These are phyloP conservation scores for Tortricodes alternella DNA, from an alignment of 2,888 invertebrate genomes.

Conservation along the genomic window DNA sequence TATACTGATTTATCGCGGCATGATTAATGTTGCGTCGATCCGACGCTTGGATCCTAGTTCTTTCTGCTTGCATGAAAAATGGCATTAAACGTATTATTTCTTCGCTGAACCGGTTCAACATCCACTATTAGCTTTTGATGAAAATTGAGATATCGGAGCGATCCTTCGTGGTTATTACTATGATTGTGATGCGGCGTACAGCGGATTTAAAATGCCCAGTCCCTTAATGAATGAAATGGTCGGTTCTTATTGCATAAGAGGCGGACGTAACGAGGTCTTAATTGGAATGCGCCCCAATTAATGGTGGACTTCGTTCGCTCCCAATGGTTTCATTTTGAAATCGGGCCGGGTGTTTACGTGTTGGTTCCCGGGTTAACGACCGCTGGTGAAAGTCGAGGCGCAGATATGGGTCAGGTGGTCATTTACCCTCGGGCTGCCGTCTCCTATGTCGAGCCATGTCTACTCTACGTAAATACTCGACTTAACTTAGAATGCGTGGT, in stretches of 20 bases:
- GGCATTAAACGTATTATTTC: slow-evolving; percentile 5
- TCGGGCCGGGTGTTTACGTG: slow-evolving; percentile 70
- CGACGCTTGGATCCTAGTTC: slow-evolving; percentile 10
- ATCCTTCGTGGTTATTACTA: neutral
- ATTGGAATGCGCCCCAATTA: slow-evolving; percentile 81
- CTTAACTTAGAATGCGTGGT: neutral
- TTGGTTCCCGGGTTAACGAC: slow-evolving; percentile 77
- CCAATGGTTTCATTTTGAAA: slow-evolving; percentile 69
- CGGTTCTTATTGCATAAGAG: slow-evolving; percentile 75
- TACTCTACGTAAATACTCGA: slow-evolving; percentile 18
- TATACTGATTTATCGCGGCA: slow-evolving; percentile 30
- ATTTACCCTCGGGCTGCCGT: slow-evolving; percentile 73
- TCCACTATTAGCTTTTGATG: neutral
- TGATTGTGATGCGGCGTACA: neutral
- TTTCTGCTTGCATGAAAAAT: slow-evolving; percentile 26
- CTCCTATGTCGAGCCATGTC: slow-evolving; percentile 28
- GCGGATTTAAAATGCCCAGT: slow-evolving; percentile 4
- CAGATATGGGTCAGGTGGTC: slow-evolving; percentile 79
- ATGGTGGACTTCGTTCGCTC: slow-evolving; percentile 61
- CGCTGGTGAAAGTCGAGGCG: slow-evolving; percentile 75
- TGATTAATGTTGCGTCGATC: slow-evolving; percentile 31
- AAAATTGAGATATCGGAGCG: slow-evolving; percentile 1
- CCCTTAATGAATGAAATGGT: slow-evolving; percentile 43
- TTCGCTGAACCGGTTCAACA: slow-evolving; percentile 1
- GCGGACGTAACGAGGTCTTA: slow-evolving; percentile 68